Conservation (phyloP, 2,797 vertebrate genomes). For the Cuculus canorus region DNA sequence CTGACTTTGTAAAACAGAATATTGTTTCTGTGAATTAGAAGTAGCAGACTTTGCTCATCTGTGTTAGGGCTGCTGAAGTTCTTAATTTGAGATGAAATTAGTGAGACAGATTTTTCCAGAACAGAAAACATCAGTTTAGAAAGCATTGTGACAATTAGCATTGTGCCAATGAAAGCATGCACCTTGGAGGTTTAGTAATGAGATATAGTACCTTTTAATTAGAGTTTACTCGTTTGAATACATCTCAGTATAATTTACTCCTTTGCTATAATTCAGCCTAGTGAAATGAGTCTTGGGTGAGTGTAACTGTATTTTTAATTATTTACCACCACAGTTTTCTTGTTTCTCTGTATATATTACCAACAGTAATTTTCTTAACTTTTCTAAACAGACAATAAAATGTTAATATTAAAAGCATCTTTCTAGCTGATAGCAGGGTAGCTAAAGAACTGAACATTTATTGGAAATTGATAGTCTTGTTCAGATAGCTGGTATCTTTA, state of each 20-base stretch:
- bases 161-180: neutral
- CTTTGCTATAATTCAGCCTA: neutral
- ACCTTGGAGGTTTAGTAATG: neutral
- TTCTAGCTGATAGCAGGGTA: neutral
- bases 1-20: neutral
- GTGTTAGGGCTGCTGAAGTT: neutral
- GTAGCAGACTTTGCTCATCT: neutral
- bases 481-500: neutral
- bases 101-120: neutral
- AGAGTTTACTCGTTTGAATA: neutral
- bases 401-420: neutral
- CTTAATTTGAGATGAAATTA: neutral
- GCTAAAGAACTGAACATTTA: neutral
- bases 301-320: neutral
- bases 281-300: neutral
- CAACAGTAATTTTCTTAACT: neutral
- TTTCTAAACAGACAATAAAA: neutral
- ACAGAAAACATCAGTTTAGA: neutral
- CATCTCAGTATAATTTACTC: neutral
- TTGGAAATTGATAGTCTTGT: neutral
- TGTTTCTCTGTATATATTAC: neutral
- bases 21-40: neutral
- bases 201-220: neutral
- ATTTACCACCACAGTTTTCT: neutral
- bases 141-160: neutral